Evolutionary conservation across 2,797 vertebrate species (phyloP).

Genomic region (Acipenser ruthenus): DNA sequence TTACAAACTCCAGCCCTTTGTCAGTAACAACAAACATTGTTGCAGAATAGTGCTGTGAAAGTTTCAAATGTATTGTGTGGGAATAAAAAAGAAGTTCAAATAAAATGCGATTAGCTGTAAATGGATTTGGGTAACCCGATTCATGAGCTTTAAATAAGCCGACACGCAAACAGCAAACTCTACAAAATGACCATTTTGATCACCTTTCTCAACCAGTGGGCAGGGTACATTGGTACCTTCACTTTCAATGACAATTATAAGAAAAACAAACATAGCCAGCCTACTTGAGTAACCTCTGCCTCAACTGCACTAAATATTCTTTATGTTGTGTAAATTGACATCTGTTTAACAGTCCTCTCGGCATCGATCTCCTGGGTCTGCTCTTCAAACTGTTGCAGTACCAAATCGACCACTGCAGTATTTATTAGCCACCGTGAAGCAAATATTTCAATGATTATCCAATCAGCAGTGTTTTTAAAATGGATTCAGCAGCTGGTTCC

Average conservation of each 20-base stretch:
- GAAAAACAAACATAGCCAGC: background rate
- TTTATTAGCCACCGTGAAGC: constrained; percentile 39
- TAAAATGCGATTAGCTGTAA: too few relatives aligned
- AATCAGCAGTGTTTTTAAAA: constrained; percentile 30
- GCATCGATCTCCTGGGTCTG: constrained; percentile 46
- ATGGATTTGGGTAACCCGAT: too few relatives aligned
- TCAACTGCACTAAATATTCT: background rate
- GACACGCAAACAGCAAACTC: too few relatives aligned
- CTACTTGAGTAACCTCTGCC: background rate
- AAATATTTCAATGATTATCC: constrained; percentile 48
- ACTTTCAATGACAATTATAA: background rate
- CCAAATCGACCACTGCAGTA: constrained; percentile 38
- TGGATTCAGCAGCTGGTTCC: constrained; percentile 7
- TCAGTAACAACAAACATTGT: too few relatives aligned
- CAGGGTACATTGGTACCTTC: too few relatives aligned
- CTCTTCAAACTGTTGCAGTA: constrained; percentile 33
- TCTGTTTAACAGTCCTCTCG: constrained; percentile 12
- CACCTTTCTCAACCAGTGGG: too few relatives aligned
- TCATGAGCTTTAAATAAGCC: too few relatives aligned
- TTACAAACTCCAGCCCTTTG: too few relatives aligned
- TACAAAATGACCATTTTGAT: too few relatives aligned
- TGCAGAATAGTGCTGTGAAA: too few relatives aligned
- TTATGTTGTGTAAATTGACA: background rate
- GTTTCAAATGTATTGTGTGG: too few relatives aligned
- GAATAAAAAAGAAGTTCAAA: too few relatives aligned